Evolutionary conservation across 1,140 invertebrate genomes (phyloP), one percentile per base, ranked within the genome.

Genomic region (Psix sp.): DNA sequence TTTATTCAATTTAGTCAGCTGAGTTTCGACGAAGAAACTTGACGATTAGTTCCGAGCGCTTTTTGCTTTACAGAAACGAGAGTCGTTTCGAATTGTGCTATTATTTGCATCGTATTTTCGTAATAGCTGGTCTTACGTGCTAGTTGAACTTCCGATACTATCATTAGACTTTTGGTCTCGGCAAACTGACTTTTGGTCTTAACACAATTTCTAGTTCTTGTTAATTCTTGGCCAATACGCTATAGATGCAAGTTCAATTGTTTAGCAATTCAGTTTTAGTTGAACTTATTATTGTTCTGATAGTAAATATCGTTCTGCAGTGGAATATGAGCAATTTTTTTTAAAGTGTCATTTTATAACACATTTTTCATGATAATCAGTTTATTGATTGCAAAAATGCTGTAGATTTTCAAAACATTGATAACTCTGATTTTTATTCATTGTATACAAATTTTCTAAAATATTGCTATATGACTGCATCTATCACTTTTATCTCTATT

Each of bases 41-140:
- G 52, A 39, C 43, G 36, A 56, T 67, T 67, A 67, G 51, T 67
- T 57, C 33, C 51, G 33, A 24, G 29, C 18, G 43, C 35, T 54
- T 67, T 67, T 67, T 57, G 63, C 52, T 5, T 35, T 2, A n/a
- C 1, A 10, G 29, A 52, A 45, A 46, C 13, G 21, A 20, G 17
- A 14, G 26, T 6, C 17, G 26, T 21, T 46, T 43, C 29, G 15
- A 62, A 20, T 33, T 35, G 43, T 29, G 17, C 20, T 36, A 18
- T 21, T 52, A 67, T 67, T 67, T 67, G 63, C 63, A 67, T 67
- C 52, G 63, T 38, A 57, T 57, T 66, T 66, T 49, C 51, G 62
- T 59, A 59, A 59, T 57, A 46, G 45, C 29, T 4, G 38, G 45
- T 59, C 52, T 67, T 52, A 57, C 54, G 46, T 60, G 46, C 46